Percentiles rank a stretch among this genome's conserved stretches.
phyloP scores from a whole-genome alignment of 30 jellyfish, hydroid and myxozoan genomes.

The Pseudorhiza aurosa region DNA sequence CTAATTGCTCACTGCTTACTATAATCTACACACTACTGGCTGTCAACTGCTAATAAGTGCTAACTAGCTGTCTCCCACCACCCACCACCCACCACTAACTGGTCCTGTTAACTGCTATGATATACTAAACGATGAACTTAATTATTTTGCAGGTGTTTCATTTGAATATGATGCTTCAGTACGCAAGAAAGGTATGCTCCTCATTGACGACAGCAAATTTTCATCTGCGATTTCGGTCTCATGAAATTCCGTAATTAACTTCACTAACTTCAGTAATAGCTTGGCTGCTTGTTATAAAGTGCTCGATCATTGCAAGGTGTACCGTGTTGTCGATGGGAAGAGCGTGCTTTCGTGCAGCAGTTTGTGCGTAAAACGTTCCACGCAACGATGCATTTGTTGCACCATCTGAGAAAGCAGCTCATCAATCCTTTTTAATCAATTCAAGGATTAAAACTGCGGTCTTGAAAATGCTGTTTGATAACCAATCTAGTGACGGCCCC shows the following conservation, averaged over 20 bases:
- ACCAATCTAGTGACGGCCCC: too few relatives aligned
- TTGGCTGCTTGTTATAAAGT: background rate
- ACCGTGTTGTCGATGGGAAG: too few relatives aligned
- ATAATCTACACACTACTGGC: background rate
- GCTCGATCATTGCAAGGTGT: too few relatives aligned
- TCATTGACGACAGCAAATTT: background rate
- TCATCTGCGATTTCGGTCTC: background rate
- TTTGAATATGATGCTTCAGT: slow-evolving; percentile 7
- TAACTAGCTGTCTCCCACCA: background rate
- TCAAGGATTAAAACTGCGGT: too few relatives aligned
- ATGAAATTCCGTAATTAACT: too few relatives aligned
- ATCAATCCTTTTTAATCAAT: too few relatives aligned
- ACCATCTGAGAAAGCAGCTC: too few relatives aligned
- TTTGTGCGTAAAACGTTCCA: too few relatives aligned
- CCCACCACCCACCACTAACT: background rate
- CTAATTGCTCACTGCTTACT: background rate
- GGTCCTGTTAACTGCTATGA: background rate
- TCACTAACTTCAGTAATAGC: background rate
- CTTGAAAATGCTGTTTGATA: too few relatives aligned
- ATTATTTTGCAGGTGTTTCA: background rate
- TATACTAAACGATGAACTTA: too few relatives aligned
- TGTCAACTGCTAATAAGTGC: background rate
- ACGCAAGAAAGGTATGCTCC: background rate
- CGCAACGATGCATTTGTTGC: too few relatives aligned
- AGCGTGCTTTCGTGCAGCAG: too few relatives aligned